Evolutionary conservation across 2,113 vertebrate species (phyloP).

Genomic region (Lamprotornis superbus): DNA sequence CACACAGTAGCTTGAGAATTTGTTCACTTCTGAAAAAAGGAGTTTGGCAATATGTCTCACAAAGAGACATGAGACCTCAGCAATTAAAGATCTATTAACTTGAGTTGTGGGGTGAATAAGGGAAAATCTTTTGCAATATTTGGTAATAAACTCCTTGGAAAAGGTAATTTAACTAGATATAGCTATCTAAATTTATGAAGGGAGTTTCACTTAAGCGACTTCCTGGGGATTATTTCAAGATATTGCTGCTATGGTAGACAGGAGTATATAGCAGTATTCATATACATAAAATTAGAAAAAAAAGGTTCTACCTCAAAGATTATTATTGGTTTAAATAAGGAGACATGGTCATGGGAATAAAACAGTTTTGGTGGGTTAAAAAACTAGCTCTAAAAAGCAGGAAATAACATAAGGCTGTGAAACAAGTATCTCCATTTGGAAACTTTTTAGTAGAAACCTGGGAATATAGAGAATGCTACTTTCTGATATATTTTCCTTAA

Average conservation of each 20-base stretch:
- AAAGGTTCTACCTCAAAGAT: not conserved
- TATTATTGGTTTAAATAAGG: not conserved
- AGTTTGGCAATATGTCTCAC: constrained; percentile 18
- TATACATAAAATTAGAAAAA: not conserved
- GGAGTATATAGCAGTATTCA: not conserved
- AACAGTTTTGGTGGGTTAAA: not conserved
- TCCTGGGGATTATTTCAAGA: constrained; percentile 26
- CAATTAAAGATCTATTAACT: constrained; percentile 55
- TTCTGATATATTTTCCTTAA: constrained; percentile 21
- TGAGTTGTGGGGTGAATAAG: constrained; percentile 14
- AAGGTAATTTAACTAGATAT: constrained; percentile 35
- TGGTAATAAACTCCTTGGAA: constrained; percentile 43
- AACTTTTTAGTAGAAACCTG: not conserved
- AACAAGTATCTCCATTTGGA: not conserved
- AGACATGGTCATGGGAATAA: not conserved
- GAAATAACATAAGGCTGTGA: not conserved
- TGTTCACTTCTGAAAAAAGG: constrained; percentile 1
- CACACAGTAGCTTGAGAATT: not conserved
- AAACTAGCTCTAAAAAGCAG: not conserved
- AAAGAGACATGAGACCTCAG: constrained; percentile 13
- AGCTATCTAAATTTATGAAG: constrained; percentile 55
- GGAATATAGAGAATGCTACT: not conserved
- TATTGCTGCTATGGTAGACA: not conserved
- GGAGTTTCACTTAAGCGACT: constrained; percentile 26
- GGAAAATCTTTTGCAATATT: constrained; percentile 49